Evolutionary conservation across 2,797 vertebrate genomes (phyloP).

Genomic region (Muraenolepis orangiensis): DNA sequence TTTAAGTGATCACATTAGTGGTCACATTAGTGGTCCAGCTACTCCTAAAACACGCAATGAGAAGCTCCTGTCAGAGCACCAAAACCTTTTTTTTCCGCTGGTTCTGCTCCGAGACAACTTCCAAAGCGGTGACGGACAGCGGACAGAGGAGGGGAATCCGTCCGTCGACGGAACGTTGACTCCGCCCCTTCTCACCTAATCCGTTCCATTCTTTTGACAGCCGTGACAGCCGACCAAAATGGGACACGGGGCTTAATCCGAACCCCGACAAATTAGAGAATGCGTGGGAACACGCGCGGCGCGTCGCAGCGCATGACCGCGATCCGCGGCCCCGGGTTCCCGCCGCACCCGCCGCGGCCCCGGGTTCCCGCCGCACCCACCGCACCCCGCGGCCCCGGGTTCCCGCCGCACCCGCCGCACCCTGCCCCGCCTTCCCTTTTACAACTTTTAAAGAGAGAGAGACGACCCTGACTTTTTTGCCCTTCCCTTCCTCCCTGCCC

Average conservation of each 20-base stretch:
- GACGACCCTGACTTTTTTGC: slow-evolving; percentile 17
- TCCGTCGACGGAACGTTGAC: not conserved
- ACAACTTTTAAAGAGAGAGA: slow-evolving; percentile 51
- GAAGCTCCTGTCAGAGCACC: not conserved
- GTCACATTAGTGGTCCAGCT: not conserved
- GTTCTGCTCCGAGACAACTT: not conserved
- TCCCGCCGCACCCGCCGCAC: no score
- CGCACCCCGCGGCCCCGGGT: no score
- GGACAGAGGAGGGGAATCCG: not conserved
- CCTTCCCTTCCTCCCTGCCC: not conserved
- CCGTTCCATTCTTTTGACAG: not conserved
- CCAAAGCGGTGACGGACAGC: not conserved
- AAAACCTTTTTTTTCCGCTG: not conserved
- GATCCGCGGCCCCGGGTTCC: no score
- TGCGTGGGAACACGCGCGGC: no score
- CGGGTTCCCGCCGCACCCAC: no score
- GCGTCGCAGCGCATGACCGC: not conserved
- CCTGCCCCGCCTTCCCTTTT: not conserved
- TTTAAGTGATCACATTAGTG: not conserved
- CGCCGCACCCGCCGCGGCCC: not conserved
- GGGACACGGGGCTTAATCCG: not conserved
- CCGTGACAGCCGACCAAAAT: slow-evolving; percentile 2
- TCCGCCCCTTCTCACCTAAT: not conserved
- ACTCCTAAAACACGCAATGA: not conserved
- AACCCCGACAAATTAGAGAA: not conserved